These are phyloP conservation scores for Corapipo altera DNA, from an alignment of 2,113 vertebrate genomes.

Conservation along the genomic window DNA sequence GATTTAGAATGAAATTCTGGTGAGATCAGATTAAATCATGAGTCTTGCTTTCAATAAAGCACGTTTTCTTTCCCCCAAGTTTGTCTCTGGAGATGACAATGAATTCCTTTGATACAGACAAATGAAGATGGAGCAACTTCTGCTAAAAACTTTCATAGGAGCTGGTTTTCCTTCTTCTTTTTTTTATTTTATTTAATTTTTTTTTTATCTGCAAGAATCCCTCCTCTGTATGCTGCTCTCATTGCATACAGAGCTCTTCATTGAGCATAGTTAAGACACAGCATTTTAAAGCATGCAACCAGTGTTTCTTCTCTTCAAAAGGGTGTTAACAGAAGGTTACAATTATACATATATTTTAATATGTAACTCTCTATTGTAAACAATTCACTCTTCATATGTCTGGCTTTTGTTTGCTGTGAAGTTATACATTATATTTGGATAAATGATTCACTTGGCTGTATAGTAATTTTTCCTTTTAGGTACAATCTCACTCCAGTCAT, in stretches of 20 bases:
- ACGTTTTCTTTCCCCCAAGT: background rate
- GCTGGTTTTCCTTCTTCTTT: background rate
- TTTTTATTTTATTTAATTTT: too few species aligned
- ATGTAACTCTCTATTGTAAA: constrained; percentile 62
- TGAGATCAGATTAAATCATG: constrained; percentile 58
- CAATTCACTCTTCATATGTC: constrained; percentile 39
- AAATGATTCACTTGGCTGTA: constrained; percentile 52
- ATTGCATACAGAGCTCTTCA: background rate
- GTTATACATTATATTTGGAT: constrained; percentile 53
- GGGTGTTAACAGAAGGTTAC: constrained; percentile 36
- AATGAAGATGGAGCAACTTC: background rate
- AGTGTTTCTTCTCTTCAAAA: background rate
- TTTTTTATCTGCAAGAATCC: background rate
- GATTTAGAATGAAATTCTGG: constrained; percentile 4
- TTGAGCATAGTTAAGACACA: background rate
- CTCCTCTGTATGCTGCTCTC: background rate
- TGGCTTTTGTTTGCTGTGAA: constrained; percentile 55
- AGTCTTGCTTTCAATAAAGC: constrained; percentile 1
- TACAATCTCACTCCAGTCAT: constrained; percentile 9
- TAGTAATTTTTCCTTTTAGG: constrained; percentile 38
- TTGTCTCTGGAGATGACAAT: constrained; percentile 33
- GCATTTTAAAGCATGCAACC: background rate
- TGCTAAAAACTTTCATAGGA: background rate
- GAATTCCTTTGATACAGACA: constrained; percentile 23
- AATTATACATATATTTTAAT: constrained; percentile 65